Percentiles rank a stretch among this genome's conserved stretches.
phyloP scores from a whole-genome alignment of 2,797 vertebrate genomes.

The Sitta carolinensis region DNA sequence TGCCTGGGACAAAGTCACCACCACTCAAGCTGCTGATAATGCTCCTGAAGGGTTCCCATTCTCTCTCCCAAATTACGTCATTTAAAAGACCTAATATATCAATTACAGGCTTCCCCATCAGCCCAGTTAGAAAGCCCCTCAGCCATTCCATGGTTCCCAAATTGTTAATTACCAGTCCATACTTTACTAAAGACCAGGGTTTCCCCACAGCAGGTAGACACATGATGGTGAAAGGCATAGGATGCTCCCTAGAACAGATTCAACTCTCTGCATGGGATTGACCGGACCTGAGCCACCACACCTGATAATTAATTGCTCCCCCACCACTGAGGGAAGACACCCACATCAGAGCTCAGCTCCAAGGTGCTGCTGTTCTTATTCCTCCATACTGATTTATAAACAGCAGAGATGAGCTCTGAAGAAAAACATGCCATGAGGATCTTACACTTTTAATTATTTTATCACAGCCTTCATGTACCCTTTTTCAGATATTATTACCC shows the following conservation, averaged over 20 bases:
- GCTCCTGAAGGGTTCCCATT: not conserved
- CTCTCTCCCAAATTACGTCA: not conserved
- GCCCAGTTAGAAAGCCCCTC: not conserved
- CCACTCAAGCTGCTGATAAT: not conserved
- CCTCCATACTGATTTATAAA: not conserved
- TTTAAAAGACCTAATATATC: not conserved
- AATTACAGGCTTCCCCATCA: not conserved
- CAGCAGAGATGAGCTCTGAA: conserved; percentile 9
- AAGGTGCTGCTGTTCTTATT: not conserved
- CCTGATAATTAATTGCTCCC: not conserved
- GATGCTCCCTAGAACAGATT: not conserved
- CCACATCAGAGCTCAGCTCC: not conserved
- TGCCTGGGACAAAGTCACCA: not conserved
- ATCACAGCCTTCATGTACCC: conserved; percentile 23
- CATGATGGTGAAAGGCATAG: not conserved
- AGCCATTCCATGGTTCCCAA: not conserved
- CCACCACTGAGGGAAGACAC: not conserved
- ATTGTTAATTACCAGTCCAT: not conserved
- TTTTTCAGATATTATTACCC: conserved; percentile 59
- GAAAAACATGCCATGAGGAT: not conserved
- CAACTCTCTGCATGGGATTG: not conserved
- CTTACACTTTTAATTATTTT: conserved; percentile 64
- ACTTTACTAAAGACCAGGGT: not conserved
- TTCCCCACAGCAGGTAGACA: not conserved
- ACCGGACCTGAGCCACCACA: not conserved